A percentile compares a stretch with the other conserved stretches of the same genome.
Evolutionary conservation across 2,113 vertebrate genomes (phyloP).

Genomic region (Notothenia rossii): DNA sequence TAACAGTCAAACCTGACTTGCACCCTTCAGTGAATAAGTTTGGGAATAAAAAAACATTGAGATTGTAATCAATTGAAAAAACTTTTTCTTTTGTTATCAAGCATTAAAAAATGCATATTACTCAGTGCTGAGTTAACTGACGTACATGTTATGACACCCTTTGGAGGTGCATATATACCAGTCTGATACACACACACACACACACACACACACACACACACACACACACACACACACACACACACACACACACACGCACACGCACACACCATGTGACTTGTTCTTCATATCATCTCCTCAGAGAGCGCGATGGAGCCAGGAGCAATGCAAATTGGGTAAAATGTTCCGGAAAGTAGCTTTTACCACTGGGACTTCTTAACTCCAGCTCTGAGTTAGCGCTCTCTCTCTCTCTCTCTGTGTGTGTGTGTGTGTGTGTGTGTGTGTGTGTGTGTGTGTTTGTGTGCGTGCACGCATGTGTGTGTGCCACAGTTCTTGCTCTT

Average conservation of each 20-base stretch:
- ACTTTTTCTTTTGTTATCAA: constrained; percentile 1
- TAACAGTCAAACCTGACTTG: constrained; percentile 44
- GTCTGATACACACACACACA: not conserved
- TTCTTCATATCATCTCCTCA: constrained; percentile 60
- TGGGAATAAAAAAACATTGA: constrained; percentile 17
- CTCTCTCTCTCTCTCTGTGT: not conserved
- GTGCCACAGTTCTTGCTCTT: constrained; percentile 20
- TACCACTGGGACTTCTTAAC: constrained; percentile 74
- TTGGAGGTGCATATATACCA: not conserved
- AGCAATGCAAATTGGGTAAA: constrained; percentile 84
- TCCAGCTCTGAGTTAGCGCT: constrained; percentile 66
- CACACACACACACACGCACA: too few relatives aligned
- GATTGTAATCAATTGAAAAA: constrained; percentile 26
- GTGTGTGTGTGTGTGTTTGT: constrained; percentile 5
- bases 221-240: not conserved
- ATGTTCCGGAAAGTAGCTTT: constrained; percentile 81
- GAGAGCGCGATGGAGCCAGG: constrained; percentile 70
- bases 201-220: constrained; percentile 13
- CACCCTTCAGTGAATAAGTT: constrained; percentile 28
- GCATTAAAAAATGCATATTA: constrained; percentile 16
- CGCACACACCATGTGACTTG: constrained; percentile 29
- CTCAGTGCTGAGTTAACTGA: constrained; percentile 38
- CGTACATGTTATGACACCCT: constrained; percentile 40
- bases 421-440: not conserved
- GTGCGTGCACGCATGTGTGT: not conserved